Percentiles rank a stretch among this genome's conserved stretches.
Evolutionary conservation across 2,888 invertebrate genomes (phyloP).

Genomic region (Hypselothyrea guttata): DNA sequence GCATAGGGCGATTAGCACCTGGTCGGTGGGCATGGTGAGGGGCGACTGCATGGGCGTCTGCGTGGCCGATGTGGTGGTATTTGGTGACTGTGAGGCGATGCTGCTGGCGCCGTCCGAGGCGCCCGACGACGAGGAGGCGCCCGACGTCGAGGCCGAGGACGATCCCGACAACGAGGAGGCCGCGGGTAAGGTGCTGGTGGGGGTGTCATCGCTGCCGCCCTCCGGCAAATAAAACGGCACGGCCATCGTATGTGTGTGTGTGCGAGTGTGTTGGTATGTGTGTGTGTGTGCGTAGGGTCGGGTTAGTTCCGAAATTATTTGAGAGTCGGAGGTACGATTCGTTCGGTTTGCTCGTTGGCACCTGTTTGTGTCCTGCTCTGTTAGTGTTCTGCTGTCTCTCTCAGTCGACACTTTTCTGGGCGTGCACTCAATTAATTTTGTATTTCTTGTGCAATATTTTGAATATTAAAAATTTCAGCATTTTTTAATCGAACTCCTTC

Average conservation of each 20-base stretch:
- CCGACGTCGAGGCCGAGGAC: slow-evolving; percentile 49
- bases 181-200: slow-evolving; percentile 63
- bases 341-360: slow-evolving; percentile 11
- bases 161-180: slow-evolving; percentile 47
- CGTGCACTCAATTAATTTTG: slow-evolving; percentile 70
- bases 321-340: slow-evolving; percentile 7
- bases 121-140: slow-evolving; percentile 49
- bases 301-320: slow-evolving; percentile 13
- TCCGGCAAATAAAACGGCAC: slow-evolving; percentile 83
- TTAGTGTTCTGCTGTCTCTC: slow-evolving; percentile 19
- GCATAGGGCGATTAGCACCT: slow-evolving; percentile 81
- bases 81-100: slow-evolving; percentile 79
- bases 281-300: slow-evolving; percentile 7
- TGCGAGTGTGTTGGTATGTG: slow-evolving; percentile 15
- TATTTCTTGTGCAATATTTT: slow-evolving; percentile 73
- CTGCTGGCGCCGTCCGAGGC: slow-evolving; percentile 71
- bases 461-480: slow-evolving; percentile 66
- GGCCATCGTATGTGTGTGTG: slow-evolving; percentile 75
- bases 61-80: slow-evolving; percentile 80
- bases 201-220: slow-evolving; percentile 79
- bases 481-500: slow-evolving; percentile 41
- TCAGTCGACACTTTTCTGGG: slow-evolving; percentile 30
- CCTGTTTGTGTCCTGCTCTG: slow-evolving; percentile 35
- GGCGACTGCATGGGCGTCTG: slow-evolving; percentile 80
- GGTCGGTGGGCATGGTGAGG: slow-evolving; percentile 75